Evolutionary conservation across 2,113 vertebrate species (phyloP).

Genomic region (Phodopus roborovskii): DNA sequence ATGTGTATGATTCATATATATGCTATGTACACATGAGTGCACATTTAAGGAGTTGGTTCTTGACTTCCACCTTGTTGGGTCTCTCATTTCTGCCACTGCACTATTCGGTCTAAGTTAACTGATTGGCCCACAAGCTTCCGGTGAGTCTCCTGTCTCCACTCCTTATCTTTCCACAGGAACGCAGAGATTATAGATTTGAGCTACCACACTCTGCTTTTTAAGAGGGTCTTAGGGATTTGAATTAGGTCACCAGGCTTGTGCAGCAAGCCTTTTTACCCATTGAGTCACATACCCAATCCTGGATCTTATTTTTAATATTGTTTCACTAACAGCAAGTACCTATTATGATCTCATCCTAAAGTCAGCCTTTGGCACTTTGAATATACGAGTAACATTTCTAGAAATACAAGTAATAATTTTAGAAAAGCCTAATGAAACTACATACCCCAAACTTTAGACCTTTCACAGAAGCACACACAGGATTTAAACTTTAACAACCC

Average conservation of each 20-base stretch:
- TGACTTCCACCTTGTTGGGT: background rate
- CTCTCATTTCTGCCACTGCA: background rate
- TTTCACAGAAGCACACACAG: constrained; percentile 17
- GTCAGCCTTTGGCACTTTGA: background rate
- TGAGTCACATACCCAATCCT: background rate
- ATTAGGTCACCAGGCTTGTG: background rate
- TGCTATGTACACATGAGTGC: background rate
- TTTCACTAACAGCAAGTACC: constrained; percentile 36
- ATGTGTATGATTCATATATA: background rate
- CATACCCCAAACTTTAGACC: constrained; percentile 5
- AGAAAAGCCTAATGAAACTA: constrained; percentile 35
- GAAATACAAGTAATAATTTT: constrained; percentile 30
- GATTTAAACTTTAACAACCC: background rate
- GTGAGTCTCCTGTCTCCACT: background rate
- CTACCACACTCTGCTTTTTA: background rate
- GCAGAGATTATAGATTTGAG: background rate
- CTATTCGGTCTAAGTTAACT: background rate
- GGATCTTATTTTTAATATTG: constrained; percentile 15
- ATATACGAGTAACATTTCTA: constrained; percentile 32
- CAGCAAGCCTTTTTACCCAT: background rate
- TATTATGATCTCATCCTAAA: constrained; percentile 46
- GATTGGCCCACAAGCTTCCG: background rate
- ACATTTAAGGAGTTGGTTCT: background rate
- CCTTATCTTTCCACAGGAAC: background rate
- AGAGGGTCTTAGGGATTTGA: background rate